A percentile compares a stretch with the other conserved stretches of the same genome.
These are phyloP conservation scores for Distichodus sexfasciatus DNA, from an alignment of 2,797 vertebrate species.

Conservation along the genomic window DNA sequence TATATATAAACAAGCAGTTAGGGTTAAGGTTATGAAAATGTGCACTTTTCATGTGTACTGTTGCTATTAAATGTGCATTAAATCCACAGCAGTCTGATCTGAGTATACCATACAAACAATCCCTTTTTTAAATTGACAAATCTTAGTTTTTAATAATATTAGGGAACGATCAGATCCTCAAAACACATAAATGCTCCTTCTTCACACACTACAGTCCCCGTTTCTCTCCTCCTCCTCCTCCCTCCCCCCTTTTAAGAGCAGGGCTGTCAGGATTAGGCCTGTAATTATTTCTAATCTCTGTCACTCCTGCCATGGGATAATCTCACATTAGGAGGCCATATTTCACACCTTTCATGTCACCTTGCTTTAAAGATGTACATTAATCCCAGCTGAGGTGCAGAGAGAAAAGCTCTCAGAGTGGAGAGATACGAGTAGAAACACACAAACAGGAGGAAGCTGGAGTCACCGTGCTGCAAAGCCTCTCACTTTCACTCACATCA, in stretches of 20 bases:
- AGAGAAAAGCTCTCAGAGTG: neutral
- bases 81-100: too few species aligned
- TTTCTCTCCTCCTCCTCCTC: neutral
- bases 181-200: slow-evolving; percentile 27
- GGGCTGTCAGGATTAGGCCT: slow-evolving; percentile 56
- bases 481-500: slow-evolving; percentile 49
- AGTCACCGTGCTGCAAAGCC: slow-evolving; percentile 11
- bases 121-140: too few species aligned
- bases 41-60: too few species aligned
- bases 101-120: too few species aligned
- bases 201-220: slow-evolving; percentile 58
- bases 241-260: slow-evolving; percentile 25
- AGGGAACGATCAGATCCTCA: too few species aligned
- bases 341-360: slow-evolving; percentile 59
- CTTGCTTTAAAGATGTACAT: slow-evolving; percentile 48
- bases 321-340: slow-evolving; percentile 49
- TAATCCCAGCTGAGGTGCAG: slow-evolving; percentile 24
- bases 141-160: too few species aligned
- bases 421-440: neutral
- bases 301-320: slow-evolving; percentile 51
- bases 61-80: too few species aligned
- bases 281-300: slow-evolving; percentile 63
- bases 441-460: too few species aligned
- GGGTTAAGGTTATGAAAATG: too few species aligned
- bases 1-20: too few species aligned